Base-by-base conservation (phyloP, 1,140 invertebrate genomes). In the Lepidurus arcticus region DNA sequence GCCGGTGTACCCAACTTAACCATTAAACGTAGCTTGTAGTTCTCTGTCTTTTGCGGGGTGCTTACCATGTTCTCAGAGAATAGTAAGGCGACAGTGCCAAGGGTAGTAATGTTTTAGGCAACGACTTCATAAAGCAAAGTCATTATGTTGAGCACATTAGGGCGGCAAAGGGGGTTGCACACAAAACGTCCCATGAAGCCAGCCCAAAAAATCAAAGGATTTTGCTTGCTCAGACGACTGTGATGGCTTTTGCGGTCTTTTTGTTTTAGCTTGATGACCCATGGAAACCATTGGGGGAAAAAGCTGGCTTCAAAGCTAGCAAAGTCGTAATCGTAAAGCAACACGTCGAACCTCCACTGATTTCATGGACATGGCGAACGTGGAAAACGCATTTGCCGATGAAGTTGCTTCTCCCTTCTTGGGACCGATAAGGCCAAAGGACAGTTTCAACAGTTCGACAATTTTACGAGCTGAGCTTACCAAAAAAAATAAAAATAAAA, bases 351-450 rank as follows among this genome's bases (percentile, higher is more conserved):
- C 53, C 53, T 65, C 21, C 53, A 65, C 53, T 65, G 53, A 65
- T 65, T 65, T 65, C 53, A 65, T 65, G 53, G 53, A 65, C 53
- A 13, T 7, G 53, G 13, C 53, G 16, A 65, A 65, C 53, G 53
- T 65, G 53, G 53, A 65, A 65, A 65, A 65, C 53, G 53, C 53
- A 65, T 65, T 65, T 65, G 53, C 53, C 16, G 53, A 65, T 65
- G 53, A 65, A 65, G 53, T 65, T 65, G 53, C 53, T 65, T 65
- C 53, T 65, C 53, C 53, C 53, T 65, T 65, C n/a, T 65, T 65
- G 53, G 53, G 53, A 65, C 53, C 53, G 53, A 65, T 65, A 65
- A 65, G 34, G 53, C 53, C 53, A 65, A 65, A 65, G 53, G 53
- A 65, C 53, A 65, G 53, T 21, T 34, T 65, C 53, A 65, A 65